Evolutionary conservation across 2,113 vertebrate species (phyloP).

Genomic region (Bostrychus sinensis): DNA sequence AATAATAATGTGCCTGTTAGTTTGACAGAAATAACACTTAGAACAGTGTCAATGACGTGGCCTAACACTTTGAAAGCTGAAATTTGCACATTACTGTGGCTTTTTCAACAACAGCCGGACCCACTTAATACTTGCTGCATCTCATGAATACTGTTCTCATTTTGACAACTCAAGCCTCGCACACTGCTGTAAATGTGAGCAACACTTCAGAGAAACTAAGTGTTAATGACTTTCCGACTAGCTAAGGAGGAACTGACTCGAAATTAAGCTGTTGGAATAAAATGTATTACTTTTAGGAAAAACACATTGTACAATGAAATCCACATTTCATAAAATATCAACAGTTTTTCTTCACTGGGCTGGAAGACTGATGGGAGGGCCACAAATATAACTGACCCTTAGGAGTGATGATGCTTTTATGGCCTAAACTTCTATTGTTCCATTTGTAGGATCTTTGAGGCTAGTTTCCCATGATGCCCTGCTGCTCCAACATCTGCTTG

Average conservation of each 20-base stretch:
- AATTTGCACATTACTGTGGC: not conserved
- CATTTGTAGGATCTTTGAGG: constrained; percentile 15
- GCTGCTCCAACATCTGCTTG: constrained; percentile 43
- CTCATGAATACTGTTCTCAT: constrained; percentile 7
- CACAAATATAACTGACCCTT: constrained; percentile 13
- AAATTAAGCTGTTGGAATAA: not conserved
- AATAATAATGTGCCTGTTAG: constrained; percentile 7
- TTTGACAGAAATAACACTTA: constrained; percentile 7
- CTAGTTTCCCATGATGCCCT: constrained; percentile 33
- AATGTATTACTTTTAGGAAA: not conserved
- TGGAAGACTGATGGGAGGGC: constrained; percentile 6
- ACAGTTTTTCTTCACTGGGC: constrained; percentile 4
- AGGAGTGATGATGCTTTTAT: constrained; percentile 20
- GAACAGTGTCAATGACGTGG: not conserved
- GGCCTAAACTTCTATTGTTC: constrained; percentile 24
- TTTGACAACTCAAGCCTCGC: constrained; percentile 4
- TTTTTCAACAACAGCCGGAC: constrained; percentile 17
- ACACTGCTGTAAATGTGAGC: constrained; percentile 2
- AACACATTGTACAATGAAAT: not conserved
- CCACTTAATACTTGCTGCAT: constrained; percentile 7
- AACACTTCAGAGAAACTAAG: not conserved
- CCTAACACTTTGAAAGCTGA: not conserved
- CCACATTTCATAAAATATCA: not conserved
- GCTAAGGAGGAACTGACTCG: not conserved
- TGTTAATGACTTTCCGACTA: not conserved